Evolutionary conservation across 2,888 invertebrate genomes (phyloP).

Genomic region (Tiliacea citrago): DNA sequence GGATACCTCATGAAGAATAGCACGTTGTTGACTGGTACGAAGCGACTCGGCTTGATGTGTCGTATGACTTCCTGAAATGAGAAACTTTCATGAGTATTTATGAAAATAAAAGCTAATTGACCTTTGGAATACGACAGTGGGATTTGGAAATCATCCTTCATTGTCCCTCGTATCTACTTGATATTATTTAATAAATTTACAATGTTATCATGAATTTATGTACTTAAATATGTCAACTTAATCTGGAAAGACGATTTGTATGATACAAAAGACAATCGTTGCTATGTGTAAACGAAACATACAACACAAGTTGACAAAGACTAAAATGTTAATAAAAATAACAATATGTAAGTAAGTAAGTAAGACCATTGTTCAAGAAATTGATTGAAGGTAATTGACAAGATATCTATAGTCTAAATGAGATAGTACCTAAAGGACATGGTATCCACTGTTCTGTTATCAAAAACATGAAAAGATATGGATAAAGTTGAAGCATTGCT

Average conservation of each 20-base stretch:
- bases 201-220: not conserved
- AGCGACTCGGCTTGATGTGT: constrained; percentile 72
- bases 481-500: not conserved
- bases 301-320: constrained; percentile 3
- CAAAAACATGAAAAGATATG: constrained; percentile 21
- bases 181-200: constrained; percentile 10
- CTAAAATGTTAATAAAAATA: not conserved
- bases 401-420: constrained; percentile 30
- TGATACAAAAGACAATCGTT: not conserved
- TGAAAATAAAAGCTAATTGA: not conserved
- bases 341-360: constrained; percentile 1
- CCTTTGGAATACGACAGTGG: not conserved
- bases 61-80: constrained; percentile 74
- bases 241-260: not conserved
- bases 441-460: constrained; percentile 27
- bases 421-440: constrained; percentile 21
- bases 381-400: constrained; percentile 28
- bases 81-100: constrained; percentile 14
- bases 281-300: not conserved
- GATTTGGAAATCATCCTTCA: not conserved
- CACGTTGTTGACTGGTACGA: constrained; percentile 81
- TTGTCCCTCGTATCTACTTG: not conserved
- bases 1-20: constrained; percentile 76
- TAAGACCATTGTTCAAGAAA: constrained; percentile 14
- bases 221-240: constrained; percentile 3